Percentiles rank a stretch among this genome's conserved stretches.
These are phyloP conservation scores for Rhinatrema bivittatum DNA, from an alignment of 2,797 vertebrate species.

Conservation along the genomic window DNA sequence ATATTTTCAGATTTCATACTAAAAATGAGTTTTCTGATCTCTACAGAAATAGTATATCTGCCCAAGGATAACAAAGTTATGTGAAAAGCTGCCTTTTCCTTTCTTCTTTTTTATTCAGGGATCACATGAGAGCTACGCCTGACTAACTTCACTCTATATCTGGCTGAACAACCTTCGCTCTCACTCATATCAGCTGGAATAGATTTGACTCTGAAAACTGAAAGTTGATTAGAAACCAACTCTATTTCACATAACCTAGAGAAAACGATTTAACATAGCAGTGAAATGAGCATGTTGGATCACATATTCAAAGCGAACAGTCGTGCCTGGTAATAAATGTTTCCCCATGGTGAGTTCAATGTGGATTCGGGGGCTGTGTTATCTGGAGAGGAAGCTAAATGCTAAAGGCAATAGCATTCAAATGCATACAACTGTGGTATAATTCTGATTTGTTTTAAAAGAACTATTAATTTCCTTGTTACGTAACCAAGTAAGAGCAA, in stretches of 20 bases:
- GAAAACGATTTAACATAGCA: conserved; percentile 47
- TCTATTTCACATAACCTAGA: conserved; percentile 44
- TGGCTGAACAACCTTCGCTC: conserved; percentile 31
- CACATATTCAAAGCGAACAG: conserved; percentile 23
- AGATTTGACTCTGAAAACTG: conserved; percentile 40
- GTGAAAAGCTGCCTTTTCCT: no score
- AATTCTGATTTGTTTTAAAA: conserved; percentile 86
- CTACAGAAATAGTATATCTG: no score
- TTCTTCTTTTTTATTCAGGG: conserved; percentile 16
- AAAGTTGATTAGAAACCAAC: conserved; percentile 55
- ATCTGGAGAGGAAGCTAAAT: conserved; percentile 46
- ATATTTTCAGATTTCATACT: no score
- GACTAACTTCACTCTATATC: conserved; percentile 26
- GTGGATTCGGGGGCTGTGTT: conserved; percentile 29
- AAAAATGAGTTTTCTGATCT: no score
- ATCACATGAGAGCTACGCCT: conserved; percentile 9
- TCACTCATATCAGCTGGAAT: conserved; percentile 32
- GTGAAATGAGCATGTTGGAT: conserved; percentile 29
- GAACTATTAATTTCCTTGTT: conserved; percentile 90
- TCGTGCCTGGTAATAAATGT: conserved; percentile 48
- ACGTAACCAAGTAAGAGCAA: conserved; percentile 76
- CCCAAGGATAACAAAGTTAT: no score
- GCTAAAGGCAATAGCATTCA: conserved; percentile 54
- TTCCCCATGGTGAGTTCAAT: conserved; percentile 41
- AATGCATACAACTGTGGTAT: conserved; percentile 65